Conservation (phyloP, 1,140 invertebrate species). For the Zaprionus tsacasi region DNA sequence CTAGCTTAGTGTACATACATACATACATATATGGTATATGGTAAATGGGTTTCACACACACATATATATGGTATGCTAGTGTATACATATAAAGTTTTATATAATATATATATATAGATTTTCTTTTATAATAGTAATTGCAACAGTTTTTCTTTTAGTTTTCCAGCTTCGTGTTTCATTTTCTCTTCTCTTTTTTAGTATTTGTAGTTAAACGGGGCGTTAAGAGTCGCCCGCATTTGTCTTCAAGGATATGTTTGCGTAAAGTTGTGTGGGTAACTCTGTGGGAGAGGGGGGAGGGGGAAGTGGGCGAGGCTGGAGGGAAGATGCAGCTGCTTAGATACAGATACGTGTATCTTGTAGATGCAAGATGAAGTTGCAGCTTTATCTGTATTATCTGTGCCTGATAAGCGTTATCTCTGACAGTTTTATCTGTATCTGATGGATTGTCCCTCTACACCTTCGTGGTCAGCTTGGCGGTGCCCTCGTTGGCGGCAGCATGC, state of each 20-base stretch:
- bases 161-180: constrained; percentile 9
- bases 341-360: too few relatives aligned
- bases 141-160: constrained; percentile 54
- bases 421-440: too few relatives aligned
- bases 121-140: constrained; percentile 76
- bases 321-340: background rate
- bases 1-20: constrained; percentile 37
- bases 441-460: constrained; percentile 49
- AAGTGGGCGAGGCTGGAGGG: background rate
- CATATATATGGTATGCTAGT: constrained; percentile 2
- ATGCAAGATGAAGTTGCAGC: too few relatives aligned
- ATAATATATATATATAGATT: constrained; percentile 31
- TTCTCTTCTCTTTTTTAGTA: constrained; percentile 4
- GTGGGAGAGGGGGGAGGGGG: constrained; percentile 9
- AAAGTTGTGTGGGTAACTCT: constrained; percentile 23
- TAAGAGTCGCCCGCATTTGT: constrained; percentile 16
- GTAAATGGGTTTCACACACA: constrained; percentile 9
- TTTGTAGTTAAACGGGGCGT: constrained; percentile 32
- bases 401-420: too few relatives aligned
- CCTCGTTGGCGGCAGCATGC: constrained; percentile 48
- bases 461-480: constrained; percentile 62
- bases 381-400: too few relatives aligned
- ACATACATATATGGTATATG: constrained; percentile 31
- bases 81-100: constrained; percentile 31
- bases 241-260: constrained; percentile 56